Base-by-base conservation (phyloP, 2,888 invertebrate species). In the Coelinius sp. region DNA sequence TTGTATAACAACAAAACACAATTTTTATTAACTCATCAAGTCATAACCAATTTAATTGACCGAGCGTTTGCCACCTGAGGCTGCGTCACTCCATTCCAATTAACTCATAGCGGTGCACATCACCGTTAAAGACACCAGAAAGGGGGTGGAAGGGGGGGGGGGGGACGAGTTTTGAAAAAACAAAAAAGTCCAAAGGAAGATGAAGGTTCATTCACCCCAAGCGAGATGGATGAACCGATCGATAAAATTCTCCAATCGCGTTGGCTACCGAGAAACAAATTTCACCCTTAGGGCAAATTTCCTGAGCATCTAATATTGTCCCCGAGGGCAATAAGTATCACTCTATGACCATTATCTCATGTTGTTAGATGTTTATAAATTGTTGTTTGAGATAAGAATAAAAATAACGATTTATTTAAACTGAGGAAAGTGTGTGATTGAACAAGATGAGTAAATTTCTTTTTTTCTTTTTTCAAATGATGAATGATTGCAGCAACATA, bases 341-440 rank as follows among this genome's bases (percentile, higher is more conserved):
- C 67, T 67, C 63, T 68, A 71, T 73, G 67, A 65, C 53, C 64
- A 75, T 75, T 73, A 73, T 73, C 75, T 75, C 56, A 67, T 69
- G 68, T 67, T 64, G 73, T 75, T 41, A n/a, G 2, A 20, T 17
- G 17, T 49, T 49, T 49, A 49, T 6, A 49, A 49, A 20, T 14
- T 49, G 17, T 49, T 20, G 14, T n/a, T 10, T n/a, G n/a, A 41
- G n/a, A n/a, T 10, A 2, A 4, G 5, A n/a, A n/a, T n/a, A 5
- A 41, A 10, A 41, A 12, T 10, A 41, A 12, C n/a, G n/a, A n/a
- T n/a, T n/a, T n/a, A n/a, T n/a, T 12, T 41, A 1, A 41, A 41
- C 5, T 41, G 41, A 31, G 7, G n/a, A 31, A 31, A 31, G 31
- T 31, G 38, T 4, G n/a, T 12, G 66, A 59, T 62, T 14, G 17